Conservation (phyloP, 92 coral and sea anemone genomes). For the Epizoanthus rinbou region DNA sequence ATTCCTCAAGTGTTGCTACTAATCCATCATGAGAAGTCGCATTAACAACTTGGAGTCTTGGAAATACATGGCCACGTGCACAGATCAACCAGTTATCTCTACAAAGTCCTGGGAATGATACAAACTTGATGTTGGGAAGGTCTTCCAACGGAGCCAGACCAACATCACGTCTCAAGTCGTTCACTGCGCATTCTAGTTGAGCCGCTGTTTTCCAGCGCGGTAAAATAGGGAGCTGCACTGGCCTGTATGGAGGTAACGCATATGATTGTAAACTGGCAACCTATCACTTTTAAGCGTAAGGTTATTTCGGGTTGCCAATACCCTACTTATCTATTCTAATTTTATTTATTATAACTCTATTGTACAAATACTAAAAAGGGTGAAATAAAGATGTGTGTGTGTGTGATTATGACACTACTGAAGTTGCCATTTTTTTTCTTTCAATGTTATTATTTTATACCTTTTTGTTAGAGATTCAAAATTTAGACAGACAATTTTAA, state of each 20-base stretch:
- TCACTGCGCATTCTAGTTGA: not conserved
- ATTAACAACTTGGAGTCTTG: not conserved
- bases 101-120: conserved; percentile 28
- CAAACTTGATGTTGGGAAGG: conserved; percentile 1
- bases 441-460: not conserved
- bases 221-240: not conserved
- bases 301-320: no score
- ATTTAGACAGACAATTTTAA: no score
- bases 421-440: no score
- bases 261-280: no score
- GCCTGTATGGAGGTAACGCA: conserved; percentile 2
- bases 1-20: conserved; percentile 1
- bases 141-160: not conserved
- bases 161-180: not conserved
- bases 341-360: no score
- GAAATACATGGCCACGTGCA: conserved; percentile 18
- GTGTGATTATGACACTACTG: no score
- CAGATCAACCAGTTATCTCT: conserved; percentile 20
- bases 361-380: no score
- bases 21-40: not conserved
- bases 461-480: no score
- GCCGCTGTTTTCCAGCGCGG: not conserved
- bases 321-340: no score
- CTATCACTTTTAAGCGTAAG: no score
- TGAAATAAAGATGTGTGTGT: no score